Conservation (phyloP, 2,797 vertebrate species). For the Platalea minor region DNA sequence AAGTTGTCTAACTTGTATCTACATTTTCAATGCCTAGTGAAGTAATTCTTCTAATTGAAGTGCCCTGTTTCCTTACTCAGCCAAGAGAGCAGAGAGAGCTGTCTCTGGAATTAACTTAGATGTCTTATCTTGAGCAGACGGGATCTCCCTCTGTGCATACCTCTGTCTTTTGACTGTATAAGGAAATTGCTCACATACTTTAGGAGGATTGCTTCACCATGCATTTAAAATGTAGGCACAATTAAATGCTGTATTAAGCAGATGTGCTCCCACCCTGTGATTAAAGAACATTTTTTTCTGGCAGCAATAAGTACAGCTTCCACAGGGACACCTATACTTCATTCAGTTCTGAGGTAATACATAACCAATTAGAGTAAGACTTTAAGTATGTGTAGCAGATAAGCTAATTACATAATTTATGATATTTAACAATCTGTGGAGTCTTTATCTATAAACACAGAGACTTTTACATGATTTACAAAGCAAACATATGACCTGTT, state of each 20-base stretch:
- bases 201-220: not conserved
- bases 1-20: not conserved
- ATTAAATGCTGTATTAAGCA: constrained; percentile 22
- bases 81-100: not conserved
- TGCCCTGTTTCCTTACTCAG: not conserved
- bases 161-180: constrained; percentile 41
- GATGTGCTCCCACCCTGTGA: not conserved
- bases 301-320: not conserved
- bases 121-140: constrained; percentile 16
- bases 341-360: not conserved
- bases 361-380: not conserved
- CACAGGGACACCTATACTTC: not conserved
- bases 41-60: not conserved
- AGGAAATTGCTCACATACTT: constrained; percentile 3
- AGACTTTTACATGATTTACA: constrained; percentile 43
- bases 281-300: not conserved
- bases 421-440: constrained; percentile 1
- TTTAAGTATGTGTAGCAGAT: not conserved
- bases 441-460: constrained; percentile 41
- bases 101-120: not conserved
- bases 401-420: constrained; percentile 14
- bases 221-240: not conserved
- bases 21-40: not conserved
- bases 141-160: not conserved
- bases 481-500: constrained; percentile 13